Base-by-base conservation (phyloP, 2,888 invertebrate species). In the Drosophila barbarae region DNA sequence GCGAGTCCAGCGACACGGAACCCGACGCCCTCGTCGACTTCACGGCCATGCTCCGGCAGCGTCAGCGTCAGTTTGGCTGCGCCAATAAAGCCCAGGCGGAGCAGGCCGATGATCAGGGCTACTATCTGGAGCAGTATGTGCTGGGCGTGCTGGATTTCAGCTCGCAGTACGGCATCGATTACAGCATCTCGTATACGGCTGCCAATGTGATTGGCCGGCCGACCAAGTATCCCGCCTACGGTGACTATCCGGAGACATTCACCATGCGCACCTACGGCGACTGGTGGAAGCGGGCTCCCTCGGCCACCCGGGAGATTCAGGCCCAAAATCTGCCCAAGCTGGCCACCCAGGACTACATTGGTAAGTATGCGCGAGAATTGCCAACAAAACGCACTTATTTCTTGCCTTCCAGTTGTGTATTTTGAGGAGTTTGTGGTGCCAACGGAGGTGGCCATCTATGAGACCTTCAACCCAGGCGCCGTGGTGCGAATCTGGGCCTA, bases 231-330 rank as follows among this genome's bases (percentile, higher is more conserved):
- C 97, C 97, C 0, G 93, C 93, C 71, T 97, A 97, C 89, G 97
- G 97, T 18, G 97, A 98, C 88, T 97, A 95, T 90, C 95, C 96
- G 10, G 94, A 96, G 89, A 94, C 96, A 13, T 97, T 95, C 90
- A 95, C 95, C 61, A 94, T 97, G 93, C 92, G 95, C 89, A 94
- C 95, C 0, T 96, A 96, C 89, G 96, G 96, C 10, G 92, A 91
- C 65, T 95, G 95, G 95, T 96, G 96, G 96, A 92, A 94, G 47
- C 91, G 92, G 77, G 94, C 94, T n/a, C 95, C 94, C 47, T 94
- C 94, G 9, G 91, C 91, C 66, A 92, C 92, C 72, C 89, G 90
- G 71, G 93, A 94, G 84, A 95, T 94, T 79, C 93, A 94, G 92
- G 92, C 93, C 8, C 95, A 95, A 86, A 95, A 95, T 87, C 90